Conservation (phyloP, 2,797 vertebrate genomes). For the Sebastes itinus region DNA sequence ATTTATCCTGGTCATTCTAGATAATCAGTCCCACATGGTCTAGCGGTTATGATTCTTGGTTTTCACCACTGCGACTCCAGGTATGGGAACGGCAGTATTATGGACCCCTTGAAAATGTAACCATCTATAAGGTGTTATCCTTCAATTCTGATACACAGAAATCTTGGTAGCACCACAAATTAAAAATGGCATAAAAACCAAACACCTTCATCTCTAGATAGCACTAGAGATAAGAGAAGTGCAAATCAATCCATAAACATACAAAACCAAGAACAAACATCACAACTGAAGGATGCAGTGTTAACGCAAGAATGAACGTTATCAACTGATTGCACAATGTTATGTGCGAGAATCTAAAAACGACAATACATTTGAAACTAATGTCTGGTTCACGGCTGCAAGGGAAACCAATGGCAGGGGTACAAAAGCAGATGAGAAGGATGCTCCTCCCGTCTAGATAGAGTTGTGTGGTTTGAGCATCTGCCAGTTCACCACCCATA, state of each 20-base stretch:
- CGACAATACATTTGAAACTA: conserved; percentile 29
- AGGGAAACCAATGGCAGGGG: conserved; percentile 62
- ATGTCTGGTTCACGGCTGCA: conserved; percentile 42
- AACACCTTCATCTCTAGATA: not conserved
- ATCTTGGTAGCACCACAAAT: not conserved
- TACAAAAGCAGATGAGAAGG: conserved; percentile 79
- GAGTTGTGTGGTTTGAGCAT: conserved; percentile 82
- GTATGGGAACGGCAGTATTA: not conserved
- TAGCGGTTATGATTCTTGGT: not conserved
- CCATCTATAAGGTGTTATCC: not conserved
- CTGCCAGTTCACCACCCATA: conserved; percentile 84
- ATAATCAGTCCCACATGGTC: not conserved
- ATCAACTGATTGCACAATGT: not conserved
- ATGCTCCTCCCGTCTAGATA: conserved; percentile 73
- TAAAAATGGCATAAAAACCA: not conserved
- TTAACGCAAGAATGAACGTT: not conserved
- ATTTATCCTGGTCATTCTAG: not conserved
- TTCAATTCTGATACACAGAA: not conserved
- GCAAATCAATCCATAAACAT: not conserved
- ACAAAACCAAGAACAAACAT: not conserved
- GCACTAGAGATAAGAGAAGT: not conserved
- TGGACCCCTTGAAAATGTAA: not conserved
- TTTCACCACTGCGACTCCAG: not conserved
- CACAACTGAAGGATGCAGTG: not conserved
- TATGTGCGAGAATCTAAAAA: not conserved